phyloP scores from a whole-genome alignment of 1,140 invertebrate species.

The Drosophila jambulina region DNA sequence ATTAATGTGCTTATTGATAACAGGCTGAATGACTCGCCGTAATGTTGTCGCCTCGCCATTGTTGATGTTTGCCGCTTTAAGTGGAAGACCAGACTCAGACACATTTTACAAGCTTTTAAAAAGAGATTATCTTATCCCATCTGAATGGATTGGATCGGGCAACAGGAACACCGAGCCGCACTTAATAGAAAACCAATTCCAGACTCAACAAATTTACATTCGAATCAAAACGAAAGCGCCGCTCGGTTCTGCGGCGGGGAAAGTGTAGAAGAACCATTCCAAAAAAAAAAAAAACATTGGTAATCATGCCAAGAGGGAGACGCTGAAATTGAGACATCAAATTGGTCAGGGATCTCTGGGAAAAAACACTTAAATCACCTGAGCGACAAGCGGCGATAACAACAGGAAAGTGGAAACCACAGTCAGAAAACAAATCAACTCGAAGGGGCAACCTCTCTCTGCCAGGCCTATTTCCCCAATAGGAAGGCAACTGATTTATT shows the following conservation, averaged over 20 bases:
- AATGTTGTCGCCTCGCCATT: slow-evolving; percentile 60
- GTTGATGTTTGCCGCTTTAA: slow-evolving; percentile 44
- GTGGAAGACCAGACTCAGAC: slow-evolving; percentile 43
- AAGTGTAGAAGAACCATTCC: slow-evolving; percentile 32
- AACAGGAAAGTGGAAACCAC: slow-evolving; percentile 41
- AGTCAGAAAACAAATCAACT: slow-evolving; percentile 67
- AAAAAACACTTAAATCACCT: slow-evolving; percentile 74
- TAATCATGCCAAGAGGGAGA: slow-evolving; percentile 23
- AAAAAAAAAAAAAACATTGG: slow-evolving; percentile 18
- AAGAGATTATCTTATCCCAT: slow-evolving; percentile 76
- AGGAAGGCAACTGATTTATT: slow-evolving; percentile 69
- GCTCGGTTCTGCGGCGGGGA: background rate
- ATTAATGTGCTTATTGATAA: slow-evolving; percentile 85
- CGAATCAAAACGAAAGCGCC: slow-evolving; percentile 65
- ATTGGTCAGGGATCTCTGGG: slow-evolving; percentile 42
- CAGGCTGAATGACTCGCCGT: slow-evolving; percentile 40
- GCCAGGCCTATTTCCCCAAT: slow-evolving; percentile 36
- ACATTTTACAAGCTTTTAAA: slow-evolving; percentile 74
- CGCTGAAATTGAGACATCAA: slow-evolving; percentile 73
- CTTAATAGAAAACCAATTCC: slow-evolving; percentile 71
- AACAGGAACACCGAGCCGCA: slow-evolving; percentile 65
- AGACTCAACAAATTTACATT: slow-evolving; percentile 58
- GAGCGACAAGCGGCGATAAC: slow-evolving; percentile 73
- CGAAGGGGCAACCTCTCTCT: slow-evolving; percentile 7
- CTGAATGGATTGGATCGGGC: slow-evolving; percentile 36